Base-by-base conservation (phyloP, 2,888 invertebrate genomes). In the Orthosia cruda region DNA sequence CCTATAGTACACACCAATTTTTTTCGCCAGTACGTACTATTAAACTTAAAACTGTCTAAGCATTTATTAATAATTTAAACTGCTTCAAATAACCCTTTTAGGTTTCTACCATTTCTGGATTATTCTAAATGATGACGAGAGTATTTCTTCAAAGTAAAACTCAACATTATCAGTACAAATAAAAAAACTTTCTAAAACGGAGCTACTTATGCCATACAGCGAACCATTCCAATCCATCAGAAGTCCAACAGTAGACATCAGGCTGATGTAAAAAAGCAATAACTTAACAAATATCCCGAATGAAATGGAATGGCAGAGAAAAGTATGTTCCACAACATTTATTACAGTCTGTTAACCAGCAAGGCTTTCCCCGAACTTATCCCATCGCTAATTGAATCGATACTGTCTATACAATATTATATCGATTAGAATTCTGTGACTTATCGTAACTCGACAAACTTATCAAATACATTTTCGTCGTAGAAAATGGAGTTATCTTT, bases 301-400 rank as follows among this genome's bases (percentile, higher is more conserved):
- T 82, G 62, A 83, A 82, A 77, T 70, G 65, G 83, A 83, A 78
- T 59, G 40, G 62, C 64, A 65, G 57, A 69, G 68, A 66, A 81
- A 76, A 80, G 59, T 72, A 73, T 80, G 86, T 84, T 75, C 47
- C 59, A 47, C 16, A 80, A 83, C 80, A 83, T 84, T 84, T 76
- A 83, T 86, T 80, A 71, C 84, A 83, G 76, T 83, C 76, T 74
- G 76, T 86, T 83, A 86, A 86, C 86, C 73, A 68, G 70, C 64
- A 69, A 83, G 83, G 69, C 72, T 84, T 86, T 80, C 64, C 80
- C n/a, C n/a, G n/a, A n/a, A n/a, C n/a, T n/a, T n/a, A n/a, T n/a
- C n/a, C n/a, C n/a, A n/a, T n/a, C n/a, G n/a, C n/a, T n/a, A n/a
- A n/a, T n/a, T n/a, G n/a, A n/a, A n/a, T n/a, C n/a, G n/a, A n/a